Base-by-base conservation (phyloP, 2,888 invertebrate species). In the Bombylius major region DNA sequence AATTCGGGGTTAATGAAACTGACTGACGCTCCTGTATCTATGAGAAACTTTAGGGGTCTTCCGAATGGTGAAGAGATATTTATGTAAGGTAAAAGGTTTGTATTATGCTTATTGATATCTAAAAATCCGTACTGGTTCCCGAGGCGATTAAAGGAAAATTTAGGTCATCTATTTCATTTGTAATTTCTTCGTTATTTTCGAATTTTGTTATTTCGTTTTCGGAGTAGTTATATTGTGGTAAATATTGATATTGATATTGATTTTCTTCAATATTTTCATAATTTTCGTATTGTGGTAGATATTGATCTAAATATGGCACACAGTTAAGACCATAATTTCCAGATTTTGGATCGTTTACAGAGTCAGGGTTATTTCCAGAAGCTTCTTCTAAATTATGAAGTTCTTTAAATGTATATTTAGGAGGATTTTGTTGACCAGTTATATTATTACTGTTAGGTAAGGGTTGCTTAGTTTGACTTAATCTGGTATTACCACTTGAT, bases 1-100 rank as follows among this genome's bases (percentile, higher is more conserved):
- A n/a, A n/a, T n/a, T n/a, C n/a, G n/a, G n/a, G n/a, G n/a, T n/a
- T n/a, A n/a, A n/a, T n/a, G n/a, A n/a, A n/a, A n/a, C n/a, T n/a
- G n/a, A n/a, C n/a, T n/a, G n/a, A n/a, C n/a, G n/a, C n/a, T n/a
- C n/a, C n/a, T n/a, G n/a, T n/a, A n/a, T n/a, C n/a, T 32, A 32
- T 14, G 14, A 53, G 14, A 45, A 51, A 36, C 50, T 52, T 59
- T 5, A 59, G 47, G 31, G 59, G 56, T 31, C 52, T 31, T 8
- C 58, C 59, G 42, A 59, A 59, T 8, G 59, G 58, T 11, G 59
- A 59, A 4, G 56, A 53, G 34, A 60, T 55, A 13, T 58, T 45
- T 5, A 59, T 59, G 44, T 59, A 60, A 6, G 55, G 56, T 11
- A 36, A 36, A n/a, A 58, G 51, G 14, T 47, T 44, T 2, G 36